Percentiles rank a stretch among this genome's conserved stretches.
These are phyloP conservation scores for Manacus vitellinus DNA, from an alignment of 2,113 vertebrate genomes.

Conservation along the genomic window DNA sequence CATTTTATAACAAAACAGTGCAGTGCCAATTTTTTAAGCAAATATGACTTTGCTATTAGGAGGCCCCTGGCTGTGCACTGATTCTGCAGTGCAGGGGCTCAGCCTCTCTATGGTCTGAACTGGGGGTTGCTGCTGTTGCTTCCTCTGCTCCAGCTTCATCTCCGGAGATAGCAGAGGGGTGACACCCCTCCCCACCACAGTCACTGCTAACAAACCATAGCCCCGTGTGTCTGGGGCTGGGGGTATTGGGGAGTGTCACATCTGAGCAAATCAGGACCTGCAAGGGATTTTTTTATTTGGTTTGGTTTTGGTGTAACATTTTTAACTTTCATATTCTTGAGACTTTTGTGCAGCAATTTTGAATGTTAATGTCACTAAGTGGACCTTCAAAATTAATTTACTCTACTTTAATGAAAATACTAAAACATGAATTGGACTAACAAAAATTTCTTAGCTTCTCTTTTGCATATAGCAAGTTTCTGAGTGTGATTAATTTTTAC, in stretches of 20 bases:
- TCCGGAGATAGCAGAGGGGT: not conserved
- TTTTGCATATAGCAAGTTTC: not conserved
- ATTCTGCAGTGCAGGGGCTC: not conserved
- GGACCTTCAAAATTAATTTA: not conserved
- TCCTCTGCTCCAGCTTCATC: not conserved
- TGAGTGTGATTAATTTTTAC: not conserved
- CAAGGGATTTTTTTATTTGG: not conserved
- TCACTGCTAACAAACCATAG: not conserved
- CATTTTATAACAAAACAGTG: not conserved
- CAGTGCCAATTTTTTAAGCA: accelerated
- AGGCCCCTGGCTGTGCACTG: not conserved
- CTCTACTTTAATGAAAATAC: not conserved
- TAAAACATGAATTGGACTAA: not conserved
- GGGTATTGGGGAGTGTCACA: accelerated
- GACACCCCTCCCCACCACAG: accelerated
- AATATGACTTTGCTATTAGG: not conserved
- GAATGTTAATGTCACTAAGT: not conserved
- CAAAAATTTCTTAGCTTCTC: not conserved
- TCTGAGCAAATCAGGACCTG: not conserved
- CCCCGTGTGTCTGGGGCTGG: not conserved
- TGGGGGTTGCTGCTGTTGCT: not conserved
- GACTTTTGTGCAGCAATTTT: not conserved
- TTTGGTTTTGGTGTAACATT: not conserved
- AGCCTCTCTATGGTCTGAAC: accelerated
- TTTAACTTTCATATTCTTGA: not conserved